Evolutionary conservation across 2,888 invertebrate species (phyloP), one percentile per base, ranked within the genome.

Genomic region (Hedya salicella): DNA sequence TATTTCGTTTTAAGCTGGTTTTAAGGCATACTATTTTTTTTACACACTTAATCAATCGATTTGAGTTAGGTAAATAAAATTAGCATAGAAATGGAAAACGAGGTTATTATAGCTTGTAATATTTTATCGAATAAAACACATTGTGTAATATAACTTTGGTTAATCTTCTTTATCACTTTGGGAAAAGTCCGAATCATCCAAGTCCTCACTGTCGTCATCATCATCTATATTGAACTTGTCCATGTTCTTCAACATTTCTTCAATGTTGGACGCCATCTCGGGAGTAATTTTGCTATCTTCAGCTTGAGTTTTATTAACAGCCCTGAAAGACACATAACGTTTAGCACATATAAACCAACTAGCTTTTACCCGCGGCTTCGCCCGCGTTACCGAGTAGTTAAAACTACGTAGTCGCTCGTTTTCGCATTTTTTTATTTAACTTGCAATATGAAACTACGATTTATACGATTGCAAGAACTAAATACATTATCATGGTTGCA

Each of bases 231-330:
- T 77, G 53, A 87, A 76, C 60, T 85, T 87, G 30, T 82, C 82
- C 61, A 89, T 77, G 73, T 83, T 81, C 40, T 73, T 70, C 61
- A 87, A 65, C 70, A 88, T 73, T 3, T 82, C 81, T 70, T 86
- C 83, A 68, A 89, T 77, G 61, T 83, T 74, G 46, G 75, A 60
- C 54, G 75, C 73, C 17, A 81, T 68, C 68, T 81, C 83, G 61
- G 79, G 72, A 65, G 80, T 77, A 57, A 80, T 61, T 75, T 81
- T 71, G 83, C 88, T 74, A 81, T 89, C 68, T 79, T 87, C 83
- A 78, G 88, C 78, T 78, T 89, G 92, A 91, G 93, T 80, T 78
- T 87, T 88, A 67, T 85, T 87, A 53, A 91, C 73, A 46, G 80
- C 79, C 73, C 90, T 91, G 77, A 30, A 88, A 81, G 62, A 25